Evolutionary conservation across 1,140 invertebrate species (phyloP).

Genomic region (Chrysopa pallens): DNA sequence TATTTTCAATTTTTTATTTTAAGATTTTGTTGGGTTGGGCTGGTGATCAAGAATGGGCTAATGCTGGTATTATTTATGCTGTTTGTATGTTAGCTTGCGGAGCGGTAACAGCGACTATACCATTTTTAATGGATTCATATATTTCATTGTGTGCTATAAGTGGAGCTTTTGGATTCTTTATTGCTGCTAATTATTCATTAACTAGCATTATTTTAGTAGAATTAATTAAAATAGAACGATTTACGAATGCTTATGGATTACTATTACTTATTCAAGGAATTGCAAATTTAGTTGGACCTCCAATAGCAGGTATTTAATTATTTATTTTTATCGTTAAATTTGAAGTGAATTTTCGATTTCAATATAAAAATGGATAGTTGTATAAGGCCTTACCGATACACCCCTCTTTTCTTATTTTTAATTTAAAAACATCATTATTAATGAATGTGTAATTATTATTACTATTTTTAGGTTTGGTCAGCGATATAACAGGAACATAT

Average conservation of each 20-base stretch:
- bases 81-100: constrained; percentile 63
- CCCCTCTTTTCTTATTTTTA: too few species aligned
- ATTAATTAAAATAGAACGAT: constrained; percentile 65
- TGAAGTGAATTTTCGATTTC: background rate
- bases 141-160: constrained; percentile 36
- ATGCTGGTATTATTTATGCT: constrained; percentile 57
- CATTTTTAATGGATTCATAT: constrained; percentile 39
- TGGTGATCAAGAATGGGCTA: constrained; percentile 61
- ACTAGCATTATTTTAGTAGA: constrained; percentile 76
- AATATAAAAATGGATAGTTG: background rate
- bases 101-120: constrained; percentile 46
- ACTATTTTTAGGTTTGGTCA: constrained; percentile 52
- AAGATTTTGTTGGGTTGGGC: constrained; percentile 75
- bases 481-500: constrained; percentile 59
- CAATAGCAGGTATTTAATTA: constrained; percentile 46
- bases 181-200: constrained; percentile 73
- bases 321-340: background rate
- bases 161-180: constrained; percentile 64
- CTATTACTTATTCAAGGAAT: constrained; percentile 74
- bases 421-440: background rate
- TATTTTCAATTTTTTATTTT: constrained; percentile 12
- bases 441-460: background rate
- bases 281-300: constrained; percentile 73
- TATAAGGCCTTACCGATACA: too few species aligned
- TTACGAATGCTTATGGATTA: constrained; percentile 80